Conservation (phyloP, 2,113 vertebrate genomes). For the Rhineura floridana region DNA sequence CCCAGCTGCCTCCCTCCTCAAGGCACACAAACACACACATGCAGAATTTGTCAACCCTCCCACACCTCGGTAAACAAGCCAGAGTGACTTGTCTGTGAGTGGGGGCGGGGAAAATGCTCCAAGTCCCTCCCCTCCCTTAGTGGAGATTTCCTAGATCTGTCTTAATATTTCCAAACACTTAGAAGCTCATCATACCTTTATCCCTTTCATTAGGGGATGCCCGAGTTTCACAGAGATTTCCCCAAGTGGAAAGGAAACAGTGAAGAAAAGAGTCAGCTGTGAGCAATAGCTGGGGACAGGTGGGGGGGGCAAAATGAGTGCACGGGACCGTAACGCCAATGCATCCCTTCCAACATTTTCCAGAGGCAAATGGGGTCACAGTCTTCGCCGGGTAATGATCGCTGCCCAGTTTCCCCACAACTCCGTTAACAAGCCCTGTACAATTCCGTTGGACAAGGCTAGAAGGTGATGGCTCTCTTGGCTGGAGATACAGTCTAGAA, state of each 20-base stretch:
- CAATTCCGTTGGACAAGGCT: too few relatives aligned
- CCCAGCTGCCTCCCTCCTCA: fast-evolving
- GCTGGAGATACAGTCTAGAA: too few relatives aligned
- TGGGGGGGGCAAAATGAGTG: not conserved
- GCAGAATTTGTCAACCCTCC: fast-evolving
- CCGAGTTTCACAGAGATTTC: not conserved
- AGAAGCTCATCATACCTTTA: not conserved
- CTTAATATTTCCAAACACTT: not conserved
- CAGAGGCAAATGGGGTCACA: not conserved
- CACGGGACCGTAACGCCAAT: not conserved
- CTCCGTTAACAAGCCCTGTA: too few relatives aligned
- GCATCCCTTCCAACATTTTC: not conserved
- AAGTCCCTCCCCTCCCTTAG: fast-evolving
- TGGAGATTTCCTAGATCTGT: not conserved
- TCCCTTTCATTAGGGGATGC: not conserved
- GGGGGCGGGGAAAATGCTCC: not conserved
- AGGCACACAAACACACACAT: too few relatives aligned
- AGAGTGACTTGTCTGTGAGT: fast-evolving
- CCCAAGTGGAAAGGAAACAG: not conserved
- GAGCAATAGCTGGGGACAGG: not conserved
- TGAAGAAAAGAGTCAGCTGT: too few relatives aligned
- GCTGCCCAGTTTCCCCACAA: too few relatives aligned
- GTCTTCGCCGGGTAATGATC: too few relatives aligned
- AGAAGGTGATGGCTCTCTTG: too few relatives aligned
- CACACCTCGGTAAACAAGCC: not conserved